A percentile compares a stretch with the other conserved stretches of the same genome.
Evolutionary conservation across 2,888 invertebrate species (phyloP).

Genomic region (Habrosyne pyritoides): DNA sequence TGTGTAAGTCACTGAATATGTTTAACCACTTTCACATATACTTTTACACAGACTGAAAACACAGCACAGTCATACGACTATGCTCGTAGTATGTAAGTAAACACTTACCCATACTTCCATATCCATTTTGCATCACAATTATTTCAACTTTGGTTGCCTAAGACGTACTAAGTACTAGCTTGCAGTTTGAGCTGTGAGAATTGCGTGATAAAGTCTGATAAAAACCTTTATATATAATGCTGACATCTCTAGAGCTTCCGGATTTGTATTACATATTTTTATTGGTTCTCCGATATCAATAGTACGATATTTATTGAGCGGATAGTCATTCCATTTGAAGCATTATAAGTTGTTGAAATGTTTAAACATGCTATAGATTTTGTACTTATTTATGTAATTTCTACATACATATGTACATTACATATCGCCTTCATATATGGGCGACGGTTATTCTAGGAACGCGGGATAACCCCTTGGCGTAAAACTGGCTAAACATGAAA

Average conservation of each 20-base stretch:
- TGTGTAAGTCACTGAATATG: no score
- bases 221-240: not conserved
- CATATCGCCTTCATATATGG: no score
- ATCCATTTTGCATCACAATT: slow-evolving; percentile 9
- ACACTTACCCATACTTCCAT: slow-evolving; percentile 13
- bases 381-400: no score
- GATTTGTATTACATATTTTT: not conserved
- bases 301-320: not conserved
- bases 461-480: no score
- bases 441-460: no score
- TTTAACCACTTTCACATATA: no score
- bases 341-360: not conserved
- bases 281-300: not conserved
- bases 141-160: not conserved
- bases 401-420: no score
- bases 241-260: not conserved
- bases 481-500: no score
- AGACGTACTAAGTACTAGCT: not conserved
- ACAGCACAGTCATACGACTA: no score
- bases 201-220: not conserved
- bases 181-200: not conserved
- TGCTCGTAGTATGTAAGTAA: no score
- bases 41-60: no score
- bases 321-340: not conserved
- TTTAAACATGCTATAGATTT: no score